These are phyloP conservation scores for Catocala sponsa DNA, from an alignment of 2,888 invertebrate species.

Conservation along the genomic window DNA sequence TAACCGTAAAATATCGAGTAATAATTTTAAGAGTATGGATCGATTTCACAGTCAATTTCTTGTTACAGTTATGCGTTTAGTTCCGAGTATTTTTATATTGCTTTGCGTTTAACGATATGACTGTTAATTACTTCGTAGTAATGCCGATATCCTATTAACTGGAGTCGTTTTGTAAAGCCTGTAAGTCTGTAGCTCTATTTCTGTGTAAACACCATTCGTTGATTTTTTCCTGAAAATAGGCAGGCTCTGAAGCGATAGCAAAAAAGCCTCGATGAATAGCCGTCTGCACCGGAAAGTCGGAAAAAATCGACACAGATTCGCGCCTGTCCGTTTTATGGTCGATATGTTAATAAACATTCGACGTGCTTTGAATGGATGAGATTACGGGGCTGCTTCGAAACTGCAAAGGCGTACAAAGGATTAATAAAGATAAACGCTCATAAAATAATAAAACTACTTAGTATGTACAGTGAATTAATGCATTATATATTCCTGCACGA, in stretches of 20 bases:
- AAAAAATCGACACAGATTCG: conserved; percentile 76
- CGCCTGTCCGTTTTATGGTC: conserved; percentile 76
- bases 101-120: background rate
- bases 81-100: conserved; percentile 5
- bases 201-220: conserved; percentile 55
- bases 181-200: conserved; percentile 46
- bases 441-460: conserved; percentile 32
- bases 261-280: conserved; percentile 71
- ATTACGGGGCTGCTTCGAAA: conserved; percentile 55
- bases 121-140: conserved; percentile 21
- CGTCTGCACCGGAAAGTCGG: conserved; percentile 72
- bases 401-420: conserved; percentile 48
- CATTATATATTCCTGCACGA: conserved; percentile 18
- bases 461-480: conserved; percentile 19
- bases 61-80: conserved; percentile 4
- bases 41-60: conserved; percentile 8
- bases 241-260: conserved; percentile 56
- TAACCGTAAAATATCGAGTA: conserved; percentile 3
- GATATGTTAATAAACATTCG: conserved; percentile 84
- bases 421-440: conserved; percentile 52
- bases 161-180: conserved; percentile 35
- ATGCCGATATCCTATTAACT: conserved; percentile 30
- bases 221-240: conserved; percentile 59
- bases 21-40: conserved; percentile 1
- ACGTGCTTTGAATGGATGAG: conserved; percentile 78